phyloP scores from a whole-genome alignment of 1,140 invertebrate genomes.

The Aphaenogaster rudis region DNA sequence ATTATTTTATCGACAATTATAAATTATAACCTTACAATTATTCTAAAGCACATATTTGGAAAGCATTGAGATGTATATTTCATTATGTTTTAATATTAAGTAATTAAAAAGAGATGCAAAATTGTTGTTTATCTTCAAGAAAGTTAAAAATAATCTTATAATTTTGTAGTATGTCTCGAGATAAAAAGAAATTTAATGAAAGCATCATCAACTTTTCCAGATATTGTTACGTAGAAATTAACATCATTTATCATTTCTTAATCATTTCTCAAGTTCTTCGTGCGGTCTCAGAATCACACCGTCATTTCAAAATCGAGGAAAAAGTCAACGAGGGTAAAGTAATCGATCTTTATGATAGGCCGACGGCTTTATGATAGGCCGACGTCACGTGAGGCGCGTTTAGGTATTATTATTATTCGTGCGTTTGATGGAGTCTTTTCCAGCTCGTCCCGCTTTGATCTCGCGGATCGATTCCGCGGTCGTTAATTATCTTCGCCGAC shows the following conservation, averaged over 20 bases:
- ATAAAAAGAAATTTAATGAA: conserved; percentile 14
- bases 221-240: conserved; percentile 7
- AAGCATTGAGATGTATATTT: background rate
- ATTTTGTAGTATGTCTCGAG: background rate
- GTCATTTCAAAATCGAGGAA: conserved; percentile 33
- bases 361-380: conserved; percentile 49
- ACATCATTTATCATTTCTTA: conserved; percentile 48
- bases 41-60: background rate
- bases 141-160: background rate
- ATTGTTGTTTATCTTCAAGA: background rate
- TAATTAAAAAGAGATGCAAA: background rate
- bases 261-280: conserved; percentile 36
- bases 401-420: conserved; percentile 59
- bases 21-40: conserved; percentile 6
- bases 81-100: background rate
- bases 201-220: background rate
- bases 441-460: conserved; percentile 48
- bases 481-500: conserved; percentile 62
- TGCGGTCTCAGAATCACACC: background rate
- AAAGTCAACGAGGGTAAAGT: conserved; percentile 29
- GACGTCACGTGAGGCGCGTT: conserved; percentile 57
- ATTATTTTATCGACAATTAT: background rate
- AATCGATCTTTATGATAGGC: conserved; percentile 49
- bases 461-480: conserved; percentile 58
- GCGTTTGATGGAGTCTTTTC: conserved; percentile 59